Evolutionary conservation across 2,888 invertebrate species (phyloP).

Genomic region (Geotrupes spiniger): DNA sequence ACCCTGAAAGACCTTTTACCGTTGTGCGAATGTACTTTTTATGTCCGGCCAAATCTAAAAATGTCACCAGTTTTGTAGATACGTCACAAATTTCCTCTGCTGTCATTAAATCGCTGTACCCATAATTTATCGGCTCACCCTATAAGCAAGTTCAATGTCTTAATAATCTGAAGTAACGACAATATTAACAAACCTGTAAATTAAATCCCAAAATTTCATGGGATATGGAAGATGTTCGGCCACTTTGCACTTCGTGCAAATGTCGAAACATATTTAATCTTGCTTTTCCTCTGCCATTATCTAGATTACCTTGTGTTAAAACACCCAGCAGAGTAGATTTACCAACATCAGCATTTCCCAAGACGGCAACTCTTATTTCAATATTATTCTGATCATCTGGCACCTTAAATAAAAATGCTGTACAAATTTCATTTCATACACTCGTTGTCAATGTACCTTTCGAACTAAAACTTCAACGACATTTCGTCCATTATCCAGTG

Average conservation of each 20-base stretch:
- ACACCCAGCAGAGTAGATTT: conserved; percentile 96
- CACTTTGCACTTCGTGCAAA: conserved; percentile 91
- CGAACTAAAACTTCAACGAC: conserved; percentile 87
- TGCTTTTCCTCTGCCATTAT: conserved; percentile 93
- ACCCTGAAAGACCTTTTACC: conserved; percentile 89
- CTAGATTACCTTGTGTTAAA: conserved; percentile 90
- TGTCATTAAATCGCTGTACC: conserved; percentile 83
- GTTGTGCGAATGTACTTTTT: conserved; percentile 94
- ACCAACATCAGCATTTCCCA: conserved; percentile 96
- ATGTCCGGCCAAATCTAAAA: conserved; percentile 95
- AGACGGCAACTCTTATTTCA: conserved; percentile 87
- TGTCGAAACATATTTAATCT: conserved; percentile 93
- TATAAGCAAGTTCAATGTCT: conserved; percentile 34
- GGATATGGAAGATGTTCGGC: conserved; percentile 91
- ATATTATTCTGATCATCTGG: conserved; percentile 85
- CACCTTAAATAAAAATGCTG: conserved; percentile 53
- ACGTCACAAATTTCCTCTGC: conserved; percentile 92
- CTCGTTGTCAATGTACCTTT: conserved; percentile 59
- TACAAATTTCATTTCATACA: conserved; percentile 11
- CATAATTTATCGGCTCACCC: conserved; percentile 86
- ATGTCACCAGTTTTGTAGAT: conserved; percentile 89
- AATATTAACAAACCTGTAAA: conserved; percentile 56
- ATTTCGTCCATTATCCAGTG: conserved; percentile 56
- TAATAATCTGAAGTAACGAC: background rate
- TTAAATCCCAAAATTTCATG: conserved; percentile 97